Evolutionary conservation across 2,113 vertebrate genomes (phyloP), one percentile per base, ranked within the genome.

Genomic region (Fukomys damarensis): DNA sequence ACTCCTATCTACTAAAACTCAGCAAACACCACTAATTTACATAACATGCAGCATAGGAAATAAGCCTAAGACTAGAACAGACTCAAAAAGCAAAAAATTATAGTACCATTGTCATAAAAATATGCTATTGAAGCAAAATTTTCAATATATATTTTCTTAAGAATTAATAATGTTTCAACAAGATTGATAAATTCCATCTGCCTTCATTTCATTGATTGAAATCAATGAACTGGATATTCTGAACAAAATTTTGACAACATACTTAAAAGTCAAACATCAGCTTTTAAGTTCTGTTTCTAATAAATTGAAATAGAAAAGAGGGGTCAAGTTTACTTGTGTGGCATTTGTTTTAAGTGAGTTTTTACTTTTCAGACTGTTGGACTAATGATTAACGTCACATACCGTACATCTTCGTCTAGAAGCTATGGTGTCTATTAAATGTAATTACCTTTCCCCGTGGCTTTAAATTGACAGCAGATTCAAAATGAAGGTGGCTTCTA

Each of bases 1-100:
- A 98, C 87, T 97, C 96, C 92, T 98, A 95, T 98, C 98, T 98
- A 97, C 96, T 98, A 98, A 98, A 98, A 98, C 92, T 95, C 95
- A 98, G 96, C 98, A 98, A 98, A 97, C 80, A 97, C 59, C 38
- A 96, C 98, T 98, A 98, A 98, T 98, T 98, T 98, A 97, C 97
- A 98, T 98, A 98, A 98, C 86, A 0, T 20, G 95, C 89, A 94
- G 88, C 59, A 97, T 97, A 90, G 66, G 83, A 96, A 96, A 97
- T 82, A 10, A 52, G 58, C 11, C 3, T 86, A 89, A 96, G 96
- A 96, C 10, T 38, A 91, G 59, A 97, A 97, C 92, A 35, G 89
- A 81, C 95, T 97, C 76, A 88, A 93, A 94, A 96, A 96, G 41
- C 46, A 96, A 32, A 70, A 96, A 87, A 97, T 97, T 92, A 97